Conservation (phyloP, 64 coral and sea anemone species). For the Dendronephthya gigantea region DNA sequence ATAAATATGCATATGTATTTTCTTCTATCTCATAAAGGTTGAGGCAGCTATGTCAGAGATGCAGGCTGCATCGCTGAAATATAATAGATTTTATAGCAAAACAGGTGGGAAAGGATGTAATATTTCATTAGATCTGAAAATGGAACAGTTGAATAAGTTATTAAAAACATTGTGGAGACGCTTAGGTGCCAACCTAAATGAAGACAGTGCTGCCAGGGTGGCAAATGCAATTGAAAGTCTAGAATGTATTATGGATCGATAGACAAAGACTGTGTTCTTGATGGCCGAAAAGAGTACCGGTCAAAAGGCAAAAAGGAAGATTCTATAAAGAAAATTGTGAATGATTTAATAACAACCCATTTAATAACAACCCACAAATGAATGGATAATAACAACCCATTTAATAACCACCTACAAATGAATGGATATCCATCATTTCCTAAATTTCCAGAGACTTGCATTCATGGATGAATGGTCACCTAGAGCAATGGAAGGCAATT, state of each 20-base stretch:
- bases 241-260: conserved; percentile 3
- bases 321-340: not conserved
- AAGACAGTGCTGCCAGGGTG: not conserved
- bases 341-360: not conserved
- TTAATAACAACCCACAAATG: not conserved
- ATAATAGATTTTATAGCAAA: conserved; percentile 47
- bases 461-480: conserved; percentile 14
- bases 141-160: conserved; percentile 17
- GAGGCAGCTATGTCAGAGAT: conserved; percentile 26
- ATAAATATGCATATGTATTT: conserved; percentile 1
- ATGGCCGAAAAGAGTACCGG: not conserved
- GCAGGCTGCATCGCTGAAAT: conserved; percentile 26
- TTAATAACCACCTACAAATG: not conserved
- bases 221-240: conserved; percentile 8
- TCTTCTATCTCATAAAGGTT: not conserved
- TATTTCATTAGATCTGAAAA: conserved; percentile 8
- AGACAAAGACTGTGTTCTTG: conserved; percentile 5
- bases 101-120: conserved; percentile 25
- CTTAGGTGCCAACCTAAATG: conserved; percentile 1
- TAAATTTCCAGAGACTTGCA: conserved; percentile 9
- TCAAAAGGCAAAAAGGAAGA: conserved; percentile 15
- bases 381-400: conserved; percentile 9
- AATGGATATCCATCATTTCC: conserved; percentile 13
- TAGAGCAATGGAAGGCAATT: conserved; percentile 8
- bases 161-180: conserved; percentile 9